Percentiles rank a stretch among this genome's conserved stretches.
phyloP scores from a whole-genome alignment of 2,113 vertebrate genomes.

The Serilophus lunatus region DNA sequence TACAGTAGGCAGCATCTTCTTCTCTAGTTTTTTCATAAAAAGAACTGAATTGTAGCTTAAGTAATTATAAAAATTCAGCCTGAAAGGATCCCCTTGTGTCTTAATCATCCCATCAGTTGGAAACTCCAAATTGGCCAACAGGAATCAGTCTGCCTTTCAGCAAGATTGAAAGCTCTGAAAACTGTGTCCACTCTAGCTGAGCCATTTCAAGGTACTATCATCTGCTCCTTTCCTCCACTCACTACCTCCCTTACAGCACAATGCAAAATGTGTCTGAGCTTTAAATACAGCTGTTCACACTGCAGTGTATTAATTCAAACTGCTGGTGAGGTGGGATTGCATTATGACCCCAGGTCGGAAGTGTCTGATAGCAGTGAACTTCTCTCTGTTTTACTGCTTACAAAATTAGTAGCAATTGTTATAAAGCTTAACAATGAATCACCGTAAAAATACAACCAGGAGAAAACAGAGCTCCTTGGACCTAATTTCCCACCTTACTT shows the following conservation, averaged over 20 bases:
- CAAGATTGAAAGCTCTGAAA: not conserved
- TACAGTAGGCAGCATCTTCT: not conserved
- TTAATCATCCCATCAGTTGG: fast-evolving
- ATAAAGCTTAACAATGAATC: not conserved
- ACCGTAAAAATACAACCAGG: not conserved
- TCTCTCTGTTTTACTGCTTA: not conserved
- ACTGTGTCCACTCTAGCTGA: not conserved
- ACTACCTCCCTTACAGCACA: not conserved
- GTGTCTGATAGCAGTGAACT: not conserved
- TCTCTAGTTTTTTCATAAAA: not conserved
- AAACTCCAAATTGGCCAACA: not conserved
- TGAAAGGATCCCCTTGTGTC: not conserved
- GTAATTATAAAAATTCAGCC: not conserved
- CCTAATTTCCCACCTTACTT: not conserved
- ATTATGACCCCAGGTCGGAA: not conserved
- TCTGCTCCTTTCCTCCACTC: not conserved
- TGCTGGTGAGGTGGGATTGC: not conserved
- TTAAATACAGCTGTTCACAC: not conserved
- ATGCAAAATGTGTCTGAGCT: not conserved
- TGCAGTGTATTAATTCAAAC: not conserved
- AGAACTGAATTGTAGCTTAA: not conserved
- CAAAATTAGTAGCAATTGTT: not conserved
- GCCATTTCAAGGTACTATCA: not conserved
- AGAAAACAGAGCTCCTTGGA: not conserved
- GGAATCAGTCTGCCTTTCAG: not conserved